phyloP scores from a whole-genome alignment of 2,888 invertebrate genomes.

The Agrilus biguttatus region DNA sequence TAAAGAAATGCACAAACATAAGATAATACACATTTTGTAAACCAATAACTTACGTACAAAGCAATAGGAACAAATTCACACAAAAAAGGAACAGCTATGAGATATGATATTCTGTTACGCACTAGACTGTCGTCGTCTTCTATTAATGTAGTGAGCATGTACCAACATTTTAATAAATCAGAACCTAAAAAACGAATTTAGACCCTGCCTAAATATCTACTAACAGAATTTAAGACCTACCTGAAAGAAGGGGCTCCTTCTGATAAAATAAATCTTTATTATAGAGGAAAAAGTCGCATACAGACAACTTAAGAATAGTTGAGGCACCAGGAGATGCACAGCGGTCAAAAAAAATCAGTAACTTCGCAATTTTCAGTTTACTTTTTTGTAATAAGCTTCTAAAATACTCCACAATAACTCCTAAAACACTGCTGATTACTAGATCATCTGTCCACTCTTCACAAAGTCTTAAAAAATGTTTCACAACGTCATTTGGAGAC shows the following conservation, averaged over 20 bases:
- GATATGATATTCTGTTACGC: conserved; percentile 24
- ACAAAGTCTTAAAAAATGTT: too few species aligned
- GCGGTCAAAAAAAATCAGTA: not conserved
- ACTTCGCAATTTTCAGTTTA: not conserved
- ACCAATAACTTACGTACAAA: not conserved
- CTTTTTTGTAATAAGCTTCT: not conserved
- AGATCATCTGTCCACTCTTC: not conserved
- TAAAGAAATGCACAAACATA: not conserved
- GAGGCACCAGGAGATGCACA: not conserved
- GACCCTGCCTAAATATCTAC: not conserved
- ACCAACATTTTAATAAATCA: conserved; percentile 23
- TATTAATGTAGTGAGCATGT: conserved; percentile 32
- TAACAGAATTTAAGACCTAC: not conserved
- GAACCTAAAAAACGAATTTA: conserved; percentile 4
- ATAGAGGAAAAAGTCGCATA: conserved; percentile 4
- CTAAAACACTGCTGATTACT: not conserved
- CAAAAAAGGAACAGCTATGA: too few species aligned
- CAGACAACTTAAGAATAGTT: not conserved
- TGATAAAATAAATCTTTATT: conserved; percentile 19
- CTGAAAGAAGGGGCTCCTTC: conserved; percentile 17
- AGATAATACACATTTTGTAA: not conserved
- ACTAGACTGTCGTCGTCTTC: conserved; percentile 37
- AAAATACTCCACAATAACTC: not conserved
- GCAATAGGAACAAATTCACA: too few species aligned
- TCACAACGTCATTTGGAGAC: too few species aligned